These are phyloP conservation scores for Enoplosus armatus DNA, from an alignment of 2,797 vertebrate species.

Conservation along the genomic window DNA sequence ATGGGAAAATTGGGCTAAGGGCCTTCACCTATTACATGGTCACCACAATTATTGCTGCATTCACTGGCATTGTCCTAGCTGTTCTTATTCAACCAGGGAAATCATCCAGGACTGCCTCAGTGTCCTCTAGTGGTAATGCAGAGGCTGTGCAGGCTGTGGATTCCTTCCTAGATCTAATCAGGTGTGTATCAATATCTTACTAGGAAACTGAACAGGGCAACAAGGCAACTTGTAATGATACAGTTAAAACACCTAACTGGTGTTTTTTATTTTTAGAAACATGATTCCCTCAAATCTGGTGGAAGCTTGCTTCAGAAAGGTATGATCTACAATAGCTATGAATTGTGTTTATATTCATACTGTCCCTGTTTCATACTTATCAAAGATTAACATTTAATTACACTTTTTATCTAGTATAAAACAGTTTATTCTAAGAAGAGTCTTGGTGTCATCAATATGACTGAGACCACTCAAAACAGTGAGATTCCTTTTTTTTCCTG, in stretches of 20 bases:
- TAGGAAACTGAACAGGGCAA: neutral
- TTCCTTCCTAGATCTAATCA: slow-evolving; percentile 90
- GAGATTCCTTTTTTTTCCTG: slow-evolving; percentile 13
- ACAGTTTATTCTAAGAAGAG: slow-evolving; percentile 39
- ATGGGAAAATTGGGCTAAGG: slow-evolving; percentile 86
- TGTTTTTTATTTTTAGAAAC: slow-evolving; percentile 78
- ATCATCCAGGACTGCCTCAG: slow-evolving; percentile 16
- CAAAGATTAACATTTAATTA: neutral
- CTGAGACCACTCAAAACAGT: slow-evolving; percentile 19
- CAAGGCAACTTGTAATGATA: neutral
- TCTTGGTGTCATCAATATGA: slow-evolving; percentile 1
- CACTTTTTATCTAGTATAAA: slow-evolving; percentile 43
- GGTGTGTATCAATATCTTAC: slow-evolving; percentile 70
- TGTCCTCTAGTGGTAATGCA: slow-evolving; percentile 77
- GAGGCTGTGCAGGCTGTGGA: slow-evolving; percentile 85
- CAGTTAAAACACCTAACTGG: neutral
- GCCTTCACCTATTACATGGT: slow-evolving; percentile 88
- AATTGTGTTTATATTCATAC: neutral
- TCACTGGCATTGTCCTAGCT: slow-evolving; percentile 77
- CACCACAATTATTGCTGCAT: slow-evolving; percentile 82
- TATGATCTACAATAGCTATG: slow-evolving; percentile 57
- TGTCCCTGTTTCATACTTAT: neutral
- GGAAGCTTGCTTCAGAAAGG: slow-evolving; percentile 93
- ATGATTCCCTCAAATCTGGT: slow-evolving; percentile 91
- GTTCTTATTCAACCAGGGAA: slow-evolving; percentile 77